Percentiles rank a stretch among this genome's conserved stretches.
These are phyloP conservation scores for Hyperoplus lanceolatus DNA, from an alignment of 2,797 vertebrate genomes.

Conservation along the genomic window DNA sequence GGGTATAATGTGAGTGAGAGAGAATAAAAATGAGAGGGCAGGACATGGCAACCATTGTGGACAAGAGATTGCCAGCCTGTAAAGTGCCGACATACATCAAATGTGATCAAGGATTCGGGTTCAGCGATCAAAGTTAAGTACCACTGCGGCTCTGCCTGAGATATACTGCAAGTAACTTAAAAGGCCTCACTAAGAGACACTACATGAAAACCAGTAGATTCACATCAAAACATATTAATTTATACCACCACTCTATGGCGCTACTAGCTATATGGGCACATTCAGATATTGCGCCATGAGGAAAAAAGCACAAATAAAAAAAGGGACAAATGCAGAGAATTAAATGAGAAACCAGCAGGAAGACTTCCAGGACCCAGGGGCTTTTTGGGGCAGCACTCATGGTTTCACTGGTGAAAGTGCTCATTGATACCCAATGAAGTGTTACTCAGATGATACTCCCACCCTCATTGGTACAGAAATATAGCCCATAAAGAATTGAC, in stretches of 20 bases:
- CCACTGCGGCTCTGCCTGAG: slow-evolving; percentile 17
- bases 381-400: slow-evolving; percentile 55
- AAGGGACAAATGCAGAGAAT: slow-evolving; percentile 49
- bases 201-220: slow-evolving; percentile 17
- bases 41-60: slow-evolving; percentile 39
- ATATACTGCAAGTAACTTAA: slow-evolving; percentile 17
- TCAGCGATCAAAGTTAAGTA: slow-evolving; percentile 13
- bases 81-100: slow-evolving; percentile 38
- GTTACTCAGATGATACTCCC: slow-evolving; percentile 40
- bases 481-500: slow-evolving; percentile 48
- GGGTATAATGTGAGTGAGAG: not conserved
- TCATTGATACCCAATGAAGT: slow-evolving; percentile 58
- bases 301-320: slow-evolving; percentile 49
- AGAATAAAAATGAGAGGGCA: slow-evolving; percentile 23
- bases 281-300: slow-evolving; percentile 23
- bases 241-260: not conserved
- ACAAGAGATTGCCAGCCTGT: slow-evolving; percentile 32
- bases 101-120: slow-evolving; percentile 29
- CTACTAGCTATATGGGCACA: not conserved
- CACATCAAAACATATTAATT: slow-evolving; percentile 24
- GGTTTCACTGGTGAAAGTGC: slow-evolving; percentile 51
- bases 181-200: slow-evolving; percentile 26
- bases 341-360: slow-evolving; percentile 50
- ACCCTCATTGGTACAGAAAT: slow-evolving; percentile 37
- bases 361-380: slow-evolving; percentile 41